phyloP scores from a whole-genome alignment of 2,797 vertebrate genomes.

The Onychomys torridus region DNA sequence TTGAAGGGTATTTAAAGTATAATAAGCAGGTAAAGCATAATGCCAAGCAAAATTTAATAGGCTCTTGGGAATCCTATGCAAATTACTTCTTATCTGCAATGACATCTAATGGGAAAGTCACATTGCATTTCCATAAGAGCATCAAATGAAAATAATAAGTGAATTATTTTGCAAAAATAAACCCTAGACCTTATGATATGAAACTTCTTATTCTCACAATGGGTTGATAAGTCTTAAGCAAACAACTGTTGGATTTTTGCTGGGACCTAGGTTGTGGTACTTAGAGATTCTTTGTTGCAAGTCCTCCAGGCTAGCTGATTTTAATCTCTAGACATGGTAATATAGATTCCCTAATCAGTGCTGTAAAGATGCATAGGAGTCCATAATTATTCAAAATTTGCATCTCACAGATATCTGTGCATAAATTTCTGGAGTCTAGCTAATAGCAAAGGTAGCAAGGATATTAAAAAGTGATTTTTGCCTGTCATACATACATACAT shows the following conservation, averaged over 20 bases:
- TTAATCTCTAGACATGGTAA: neutral
- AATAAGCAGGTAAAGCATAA: neutral
- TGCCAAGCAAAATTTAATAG: neutral
- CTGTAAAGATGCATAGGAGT: neutral
- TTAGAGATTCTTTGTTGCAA: neutral
- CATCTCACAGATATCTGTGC: neutral
- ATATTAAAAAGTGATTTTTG: neutral
- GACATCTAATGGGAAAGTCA: neutral
- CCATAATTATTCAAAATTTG: neutral
- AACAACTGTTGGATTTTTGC: neutral
- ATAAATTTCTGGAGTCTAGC: neutral
- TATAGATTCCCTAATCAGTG: neutral
- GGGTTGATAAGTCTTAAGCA: neutral
- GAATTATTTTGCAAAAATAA: neutral
- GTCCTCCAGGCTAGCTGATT: neutral
- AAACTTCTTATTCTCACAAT: neutral
- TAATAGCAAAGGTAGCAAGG: neutral
- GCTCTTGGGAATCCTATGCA: neutral
- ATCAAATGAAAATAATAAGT: neutral
- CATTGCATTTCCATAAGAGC: neutral
- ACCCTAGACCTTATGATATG: neutral
- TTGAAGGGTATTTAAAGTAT: neutral
- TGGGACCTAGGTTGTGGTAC: accelerated
- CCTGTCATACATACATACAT: neutral
- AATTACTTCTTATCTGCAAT: neutral